Evolutionary conservation across 2,113 vertebrate genomes (phyloP).

Genomic region (Silurus asotus): DNA sequence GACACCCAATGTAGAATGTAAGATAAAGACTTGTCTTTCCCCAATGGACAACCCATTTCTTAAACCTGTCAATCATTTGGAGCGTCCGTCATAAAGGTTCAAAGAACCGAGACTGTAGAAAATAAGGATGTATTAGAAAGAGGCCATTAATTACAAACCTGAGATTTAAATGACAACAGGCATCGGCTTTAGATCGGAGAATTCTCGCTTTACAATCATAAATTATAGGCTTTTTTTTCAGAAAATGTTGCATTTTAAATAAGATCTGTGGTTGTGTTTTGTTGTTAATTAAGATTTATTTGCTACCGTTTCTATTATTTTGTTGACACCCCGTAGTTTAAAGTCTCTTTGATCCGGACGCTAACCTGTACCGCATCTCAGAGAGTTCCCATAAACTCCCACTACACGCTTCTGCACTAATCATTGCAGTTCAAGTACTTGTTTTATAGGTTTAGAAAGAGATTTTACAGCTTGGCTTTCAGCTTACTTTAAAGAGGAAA

Average conservation of each 20-base stretch:
- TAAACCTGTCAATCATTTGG: background rate
- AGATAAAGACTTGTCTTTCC: too few species aligned
- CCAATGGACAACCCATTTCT: background rate
- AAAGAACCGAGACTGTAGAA: background rate
- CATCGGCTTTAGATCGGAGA: background rate
- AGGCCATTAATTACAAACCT: background rate
- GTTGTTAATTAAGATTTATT: constrained; percentile 18
- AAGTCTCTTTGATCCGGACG: constrained; percentile 27
- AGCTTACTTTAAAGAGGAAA: background rate
- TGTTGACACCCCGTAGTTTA: constrained; percentile 11
- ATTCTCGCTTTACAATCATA: background rate
- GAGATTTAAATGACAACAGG: background rate
- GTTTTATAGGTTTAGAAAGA: background rate
- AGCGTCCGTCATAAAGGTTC: background rate
- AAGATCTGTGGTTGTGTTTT: background rate
- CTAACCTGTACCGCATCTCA: background rate
- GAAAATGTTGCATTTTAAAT: background rate
- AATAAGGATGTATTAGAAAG: background rate
- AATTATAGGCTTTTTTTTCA: background rate
- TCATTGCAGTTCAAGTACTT: constrained; percentile 8
- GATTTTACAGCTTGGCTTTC: constrained; percentile 9
- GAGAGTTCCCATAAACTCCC: constrained; percentile 12
- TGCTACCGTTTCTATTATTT: background rate
- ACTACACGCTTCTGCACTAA: constrained; percentile 10
- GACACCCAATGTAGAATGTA: background rate